Evolutionary conservation across 2,797 vertebrate genomes (phyloP).

Genomic region (Babyrousa celebensis): DNA sequence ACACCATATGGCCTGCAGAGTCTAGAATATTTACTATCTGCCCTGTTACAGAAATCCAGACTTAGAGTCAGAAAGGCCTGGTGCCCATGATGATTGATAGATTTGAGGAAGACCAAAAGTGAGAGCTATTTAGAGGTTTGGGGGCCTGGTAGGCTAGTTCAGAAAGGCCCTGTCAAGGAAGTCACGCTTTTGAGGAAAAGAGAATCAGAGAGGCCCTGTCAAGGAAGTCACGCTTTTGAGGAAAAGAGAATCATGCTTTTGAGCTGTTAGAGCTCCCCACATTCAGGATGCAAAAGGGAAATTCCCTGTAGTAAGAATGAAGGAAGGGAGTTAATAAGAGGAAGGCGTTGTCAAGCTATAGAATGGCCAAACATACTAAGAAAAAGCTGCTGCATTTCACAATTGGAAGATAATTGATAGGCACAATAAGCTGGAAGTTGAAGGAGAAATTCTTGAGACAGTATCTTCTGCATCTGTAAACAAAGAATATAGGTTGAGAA

Average conservation of each 20-base stretch:
- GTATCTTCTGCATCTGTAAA: neutral
- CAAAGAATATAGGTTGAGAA: neutral
- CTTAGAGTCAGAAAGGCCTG: neutral
- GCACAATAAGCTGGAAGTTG: neutral
- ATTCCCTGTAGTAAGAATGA: neutral
- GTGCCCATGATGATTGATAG: neutral
- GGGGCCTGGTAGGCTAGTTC: neutral
- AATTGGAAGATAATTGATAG: neutral
- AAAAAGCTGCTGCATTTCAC: neutral
- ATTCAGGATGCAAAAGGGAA: neutral
- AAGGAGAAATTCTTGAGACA: neutral
- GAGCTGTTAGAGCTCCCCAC: neutral
- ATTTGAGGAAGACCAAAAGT: slow-evolving; percentile 35
- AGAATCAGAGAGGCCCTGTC: neutral
- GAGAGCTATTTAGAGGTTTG: neutral
- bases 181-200: neutral
- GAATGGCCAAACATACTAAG: neutral
- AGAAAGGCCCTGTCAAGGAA: neutral
- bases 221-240: neutral
- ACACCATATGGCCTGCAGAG: neutral
- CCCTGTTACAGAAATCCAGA: neutral
- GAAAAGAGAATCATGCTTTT: slow-evolving; percentile 1
- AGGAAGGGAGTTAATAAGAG: neutral
- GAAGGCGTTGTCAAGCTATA: slow-evolving; percentile 1
- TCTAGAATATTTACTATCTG: neutral